These are phyloP conservation scores for Taenaris catops DNA, from an alignment of 2,888 invertebrate genomes.

Conservation along the genomic window DNA sequence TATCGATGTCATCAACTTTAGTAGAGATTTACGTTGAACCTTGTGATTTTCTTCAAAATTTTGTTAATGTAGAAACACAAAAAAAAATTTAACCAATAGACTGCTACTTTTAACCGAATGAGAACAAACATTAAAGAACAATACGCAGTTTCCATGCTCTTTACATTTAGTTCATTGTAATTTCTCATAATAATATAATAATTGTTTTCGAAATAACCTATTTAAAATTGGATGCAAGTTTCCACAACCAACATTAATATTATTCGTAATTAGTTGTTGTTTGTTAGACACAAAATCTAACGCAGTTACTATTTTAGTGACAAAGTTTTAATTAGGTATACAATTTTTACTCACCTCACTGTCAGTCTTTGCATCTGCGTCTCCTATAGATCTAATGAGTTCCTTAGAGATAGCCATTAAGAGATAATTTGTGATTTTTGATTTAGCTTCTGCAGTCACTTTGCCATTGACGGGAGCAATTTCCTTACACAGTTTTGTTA, in stretches of 20 bases:
- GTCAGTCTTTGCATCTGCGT: conserved; percentile 74
- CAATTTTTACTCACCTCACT: conserved; percentile 59
- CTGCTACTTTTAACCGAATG: too few species aligned
- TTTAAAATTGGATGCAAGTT: too few species aligned
- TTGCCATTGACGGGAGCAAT: conserved; percentile 48
- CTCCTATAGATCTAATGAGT: conserved; percentile 71
- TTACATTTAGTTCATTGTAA: too few species aligned
- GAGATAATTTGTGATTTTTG: conserved; percentile 73
- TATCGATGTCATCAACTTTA: too few species aligned
- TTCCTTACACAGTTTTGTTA: conserved; percentile 59
- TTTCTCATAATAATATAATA: too few species aligned
- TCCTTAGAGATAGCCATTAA: conserved; percentile 75
- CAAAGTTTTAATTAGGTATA: conserved; percentile 32
- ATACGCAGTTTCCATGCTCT: too few species aligned
- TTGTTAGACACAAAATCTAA: conserved; percentile 31
- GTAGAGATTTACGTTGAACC: too few species aligned
- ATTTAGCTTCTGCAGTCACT: conserved; percentile 61
- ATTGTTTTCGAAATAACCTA: too few species aligned
- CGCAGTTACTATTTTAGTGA: conserved; percentile 56
- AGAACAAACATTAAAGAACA: too few species aligned
- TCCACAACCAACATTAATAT: conserved; percentile 44
- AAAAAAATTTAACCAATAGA: too few species aligned
- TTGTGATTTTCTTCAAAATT: too few species aligned
- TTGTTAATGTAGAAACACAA: too few species aligned
- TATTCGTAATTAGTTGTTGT: conserved; percentile 3